A percentile compares a stretch with the other conserved stretches of the same genome.
phyloP scores from a whole-genome alignment of 2,888 invertebrate genomes.

The Orthosia cruda region DNA sequence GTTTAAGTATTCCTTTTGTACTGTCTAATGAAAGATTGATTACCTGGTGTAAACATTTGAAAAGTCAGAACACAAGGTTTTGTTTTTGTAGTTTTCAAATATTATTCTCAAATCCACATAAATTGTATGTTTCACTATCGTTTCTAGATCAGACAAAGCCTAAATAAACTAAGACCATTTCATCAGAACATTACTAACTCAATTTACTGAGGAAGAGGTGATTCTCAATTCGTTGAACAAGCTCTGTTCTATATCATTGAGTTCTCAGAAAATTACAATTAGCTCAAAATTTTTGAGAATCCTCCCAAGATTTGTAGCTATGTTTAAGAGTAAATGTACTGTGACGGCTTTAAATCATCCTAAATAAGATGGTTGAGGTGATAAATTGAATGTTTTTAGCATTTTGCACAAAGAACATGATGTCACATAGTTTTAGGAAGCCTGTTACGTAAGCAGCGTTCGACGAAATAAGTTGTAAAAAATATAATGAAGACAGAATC shows the following conservation, averaged over 20 bases:
- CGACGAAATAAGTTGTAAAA: slow-evolving; percentile 63
- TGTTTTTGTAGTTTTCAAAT: not conserved
- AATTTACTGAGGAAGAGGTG: slow-evolving; percentile 40
- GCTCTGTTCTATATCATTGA: slow-evolving; percentile 60
- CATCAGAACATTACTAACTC: slow-evolving; percentile 54
- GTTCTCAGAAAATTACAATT: slow-evolving; percentile 66
- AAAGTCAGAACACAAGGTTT: no score
- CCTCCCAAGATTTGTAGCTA: slow-evolving; percentile 58
- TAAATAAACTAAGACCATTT: slow-evolving; percentile 38
- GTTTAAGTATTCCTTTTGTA: no score
- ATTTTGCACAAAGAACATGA: slow-evolving; percentile 66
- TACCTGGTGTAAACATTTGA: no score
- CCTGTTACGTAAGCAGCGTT: slow-evolving; percentile 59
- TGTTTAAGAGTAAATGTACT: slow-evolving; percentile 60
- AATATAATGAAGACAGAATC: slow-evolving; percentile 10
- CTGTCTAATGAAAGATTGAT: no score
- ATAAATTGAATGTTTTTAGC: slow-evolving; percentile 65
- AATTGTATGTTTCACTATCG: slow-evolving; percentile 11
- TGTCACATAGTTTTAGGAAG: slow-evolving; percentile 57
- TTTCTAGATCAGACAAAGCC: slow-evolving; percentile 25
- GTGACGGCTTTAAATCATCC: slow-evolving; percentile 70
- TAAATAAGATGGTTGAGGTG: slow-evolving; percentile 67
- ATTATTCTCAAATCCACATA: not conserved
- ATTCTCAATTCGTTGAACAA: slow-evolving; percentile 65
- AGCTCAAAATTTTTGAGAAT: slow-evolving; percentile 50